phyloP scores from a whole-genome alignment of 2,113 vertebrate genomes.

The Abramis brama region DNA sequence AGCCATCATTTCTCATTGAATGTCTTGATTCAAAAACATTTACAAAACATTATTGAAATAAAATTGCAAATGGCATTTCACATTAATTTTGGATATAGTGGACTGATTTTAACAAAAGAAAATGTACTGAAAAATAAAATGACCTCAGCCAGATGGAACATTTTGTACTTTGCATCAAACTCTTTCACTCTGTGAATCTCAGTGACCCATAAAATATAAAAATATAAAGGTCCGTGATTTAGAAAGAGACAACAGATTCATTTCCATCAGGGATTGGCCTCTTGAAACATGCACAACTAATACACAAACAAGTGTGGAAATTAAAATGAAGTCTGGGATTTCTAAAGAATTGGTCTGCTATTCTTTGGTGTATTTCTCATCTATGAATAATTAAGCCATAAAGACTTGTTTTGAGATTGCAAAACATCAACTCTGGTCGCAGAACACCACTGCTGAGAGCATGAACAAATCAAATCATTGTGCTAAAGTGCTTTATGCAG shows the following conservation, averaged over 20 bases:
- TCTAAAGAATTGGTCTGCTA: background rate
- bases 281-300: constrained; percentile 18
- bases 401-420: background rate
- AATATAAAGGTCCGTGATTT: background rate
- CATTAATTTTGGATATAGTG: background rate
- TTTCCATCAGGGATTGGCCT: background rate
- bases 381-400: background rate
- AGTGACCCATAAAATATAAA: background rate
- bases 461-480: background rate
- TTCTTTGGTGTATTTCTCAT: background rate
- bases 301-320: background rate
- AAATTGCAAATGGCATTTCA: background rate
- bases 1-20: too few relatives aligned
- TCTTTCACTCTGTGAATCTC: background rate
- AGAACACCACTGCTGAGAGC: background rate
- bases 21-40: background rate
- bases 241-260: background rate
- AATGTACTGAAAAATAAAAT: background rate
- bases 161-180: background rate
- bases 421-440: background rate
- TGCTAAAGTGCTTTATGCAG: background rate
- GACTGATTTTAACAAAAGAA: background rate
- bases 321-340: background rate
- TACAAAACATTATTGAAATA: background rate
- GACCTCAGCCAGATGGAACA: background rate